Evolutionary conservation across 2,797 vertebrate genomes (phyloP).

Genomic region (Platalea minor): DNA sequence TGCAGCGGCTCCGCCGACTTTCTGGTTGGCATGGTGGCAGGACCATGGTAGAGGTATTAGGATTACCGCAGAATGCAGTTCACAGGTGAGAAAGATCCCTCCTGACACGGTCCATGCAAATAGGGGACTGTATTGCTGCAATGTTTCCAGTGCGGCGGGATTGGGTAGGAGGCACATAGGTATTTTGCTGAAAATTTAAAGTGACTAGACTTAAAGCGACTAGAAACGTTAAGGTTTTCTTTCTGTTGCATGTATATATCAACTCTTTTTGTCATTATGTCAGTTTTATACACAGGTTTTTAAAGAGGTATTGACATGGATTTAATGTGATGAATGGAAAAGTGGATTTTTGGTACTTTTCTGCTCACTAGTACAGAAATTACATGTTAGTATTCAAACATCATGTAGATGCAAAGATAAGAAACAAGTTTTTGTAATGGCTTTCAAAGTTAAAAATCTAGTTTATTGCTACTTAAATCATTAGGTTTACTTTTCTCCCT

Average conservation of each 20-base stretch:
- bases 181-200: not conserved
- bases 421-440: not conserved
- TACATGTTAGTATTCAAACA: not conserved
- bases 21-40: slow-evolving; percentile 42
- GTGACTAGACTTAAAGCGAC: not conserved
- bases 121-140: not conserved
- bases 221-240: not conserved
- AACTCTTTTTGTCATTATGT: not conserved
- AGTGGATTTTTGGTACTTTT: not conserved
- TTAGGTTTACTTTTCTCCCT: not conserved
- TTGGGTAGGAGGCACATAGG: not conserved
- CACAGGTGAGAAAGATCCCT: slow-evolving; percentile 73
- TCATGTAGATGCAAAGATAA: not conserved
- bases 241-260: not conserved
- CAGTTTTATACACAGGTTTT: not conserved
- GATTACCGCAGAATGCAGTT: slow-evolving; percentile 66
- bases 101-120: not conserved
- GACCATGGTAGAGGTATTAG: slow-evolving; percentile 66
- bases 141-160: not conserved
- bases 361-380: not conserved
- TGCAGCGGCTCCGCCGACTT: not conserved
- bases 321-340: not conserved
- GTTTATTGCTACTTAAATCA: not conserved
- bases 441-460: not conserved
- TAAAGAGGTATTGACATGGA: not conserved